Evolutionary conservation across 2,888 invertebrate species (phyloP), one percentile per base, ranked within the genome.

Genomic region (Diaperis boleti): DNA sequence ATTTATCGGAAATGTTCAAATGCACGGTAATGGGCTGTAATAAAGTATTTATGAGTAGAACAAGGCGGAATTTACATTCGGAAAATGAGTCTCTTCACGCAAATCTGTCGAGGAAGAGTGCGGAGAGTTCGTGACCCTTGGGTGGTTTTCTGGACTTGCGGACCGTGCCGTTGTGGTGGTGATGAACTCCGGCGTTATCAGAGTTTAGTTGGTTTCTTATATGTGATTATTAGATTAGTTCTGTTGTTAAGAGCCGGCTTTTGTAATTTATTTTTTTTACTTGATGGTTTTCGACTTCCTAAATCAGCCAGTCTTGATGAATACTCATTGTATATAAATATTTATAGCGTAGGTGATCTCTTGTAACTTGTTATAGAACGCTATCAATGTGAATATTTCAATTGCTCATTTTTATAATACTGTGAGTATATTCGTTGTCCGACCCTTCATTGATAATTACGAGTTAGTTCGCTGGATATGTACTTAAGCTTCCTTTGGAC

Each of bases 1-100:
- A 92, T 76, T 78, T 83, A 22, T 85, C 87, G 60, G 89, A 92
- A 60, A 86, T 92, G 82, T 89, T 89, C 73, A 85, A 88, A 65
- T 93, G 93, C 82, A 88, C 89, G n/a, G 84, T 91, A 47, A 86
- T 86, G 60, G 92, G 92, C 8, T 92, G 93, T 81, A 88, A 88
- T 47, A 89, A 91, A 72, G 88, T 91, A 44, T 94, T 93, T 81
- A 88, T 90, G 64, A 92, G 92, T 7, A 85, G 90, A 70, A 91
- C 92, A 67, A 89, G 90, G 69, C 85, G 93, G 64, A 92, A 92
- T 77, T 85, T 88, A 45, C 93, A 93, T 80, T 88, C 89, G 62
- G 90, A 91, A 73, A 87, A 88, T 70, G 89, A 89, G 67, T 81
- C 82, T 61, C 78, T 86, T 15, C 87, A 87, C 70, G 70, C 70